phyloP scores from a whole-genome alignment of 2,888 invertebrate species.

The Epirrita christyi region DNA sequence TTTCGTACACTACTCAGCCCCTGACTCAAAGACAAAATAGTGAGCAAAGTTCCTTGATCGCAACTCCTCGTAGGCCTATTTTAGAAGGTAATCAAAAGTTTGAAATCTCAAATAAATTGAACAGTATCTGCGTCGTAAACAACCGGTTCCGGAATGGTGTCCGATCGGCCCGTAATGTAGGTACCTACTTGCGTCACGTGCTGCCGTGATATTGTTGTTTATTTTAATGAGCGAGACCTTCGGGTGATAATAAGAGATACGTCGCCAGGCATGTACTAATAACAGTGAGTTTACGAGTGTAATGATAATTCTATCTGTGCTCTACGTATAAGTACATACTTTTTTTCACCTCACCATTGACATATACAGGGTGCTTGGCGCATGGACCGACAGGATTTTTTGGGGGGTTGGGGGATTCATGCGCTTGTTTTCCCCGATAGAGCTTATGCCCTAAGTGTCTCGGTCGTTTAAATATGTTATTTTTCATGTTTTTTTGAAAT shows the following conservation, averaged over 20 bases:
- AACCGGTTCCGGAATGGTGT: constrained; percentile 1
- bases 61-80: constrained; percentile 1
- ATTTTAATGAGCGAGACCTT: constrained; percentile 23
- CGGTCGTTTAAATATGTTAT: no score
- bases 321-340: no score
- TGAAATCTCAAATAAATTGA: constrained; percentile 10
- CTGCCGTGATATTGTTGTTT: constrained; percentile 10
- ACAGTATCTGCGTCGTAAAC: constrained; percentile 9
- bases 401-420: no score
- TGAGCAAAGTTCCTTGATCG: background rate
- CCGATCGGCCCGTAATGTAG: constrained; percentile 1
- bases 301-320: no score
- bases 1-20: background rate
- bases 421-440: no score
- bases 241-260: background rate
- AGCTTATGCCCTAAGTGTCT: no score
- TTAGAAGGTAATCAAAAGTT: constrained; percentile 8
- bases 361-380: no score
- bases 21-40: background rate
- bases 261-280: no score
- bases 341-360: no score
- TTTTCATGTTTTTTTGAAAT: no score
- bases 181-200: constrained; percentile 3
- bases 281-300: background rate
- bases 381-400: no score